A percentile compares a stretch with the other conserved stretches of the same genome.
Conservation (phyloP, 1,140 invertebrate species). For the Calliphora vicina region DNA sequence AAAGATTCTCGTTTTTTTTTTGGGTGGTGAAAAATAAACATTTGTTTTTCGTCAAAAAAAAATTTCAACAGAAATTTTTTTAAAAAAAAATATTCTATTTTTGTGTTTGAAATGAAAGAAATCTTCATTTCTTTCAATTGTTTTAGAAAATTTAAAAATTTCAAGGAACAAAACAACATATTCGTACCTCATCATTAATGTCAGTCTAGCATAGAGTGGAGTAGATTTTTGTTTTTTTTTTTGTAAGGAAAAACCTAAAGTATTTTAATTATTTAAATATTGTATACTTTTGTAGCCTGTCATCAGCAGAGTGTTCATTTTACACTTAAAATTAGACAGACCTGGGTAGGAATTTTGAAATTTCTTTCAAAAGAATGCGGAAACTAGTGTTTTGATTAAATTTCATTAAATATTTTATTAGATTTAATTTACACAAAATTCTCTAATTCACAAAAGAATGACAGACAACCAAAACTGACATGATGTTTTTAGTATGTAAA, state of each 20-base stretch:
- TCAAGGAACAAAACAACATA: too few relatives aligned
- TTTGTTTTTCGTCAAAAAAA: slow-evolving; percentile 23
- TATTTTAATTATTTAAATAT: background rate
- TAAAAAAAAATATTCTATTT: background rate
- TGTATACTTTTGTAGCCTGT: background rate
- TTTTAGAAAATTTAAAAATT: too few relatives aligned
- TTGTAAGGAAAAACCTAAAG: background rate
- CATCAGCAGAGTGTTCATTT: background rate
- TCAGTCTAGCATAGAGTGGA: background rate
- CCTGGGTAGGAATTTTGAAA: background rate
- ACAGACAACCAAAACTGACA: too few relatives aligned
- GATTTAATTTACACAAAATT: background rate
- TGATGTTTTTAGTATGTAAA: too few relatives aligned
- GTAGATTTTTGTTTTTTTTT: background rate
- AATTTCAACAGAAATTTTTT: background rate
- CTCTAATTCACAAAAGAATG: background rate
- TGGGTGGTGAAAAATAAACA: background rate
- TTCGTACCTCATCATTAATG: background rate
- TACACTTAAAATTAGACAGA: background rate
- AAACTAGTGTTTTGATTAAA: slow-evolving; percentile 21
- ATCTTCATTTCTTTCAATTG: background rate
- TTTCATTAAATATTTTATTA: slow-evolving; percentile 1
- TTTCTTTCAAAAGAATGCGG: background rate
- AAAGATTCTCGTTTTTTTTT: background rate
- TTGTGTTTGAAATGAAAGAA: too few relatives aligned